A percentile compares a stretch with the other conserved stretches of the same genome.
phyloP scores from a whole-genome alignment of 2,113 vertebrate species.

The Platichthys stellatus region DNA sequence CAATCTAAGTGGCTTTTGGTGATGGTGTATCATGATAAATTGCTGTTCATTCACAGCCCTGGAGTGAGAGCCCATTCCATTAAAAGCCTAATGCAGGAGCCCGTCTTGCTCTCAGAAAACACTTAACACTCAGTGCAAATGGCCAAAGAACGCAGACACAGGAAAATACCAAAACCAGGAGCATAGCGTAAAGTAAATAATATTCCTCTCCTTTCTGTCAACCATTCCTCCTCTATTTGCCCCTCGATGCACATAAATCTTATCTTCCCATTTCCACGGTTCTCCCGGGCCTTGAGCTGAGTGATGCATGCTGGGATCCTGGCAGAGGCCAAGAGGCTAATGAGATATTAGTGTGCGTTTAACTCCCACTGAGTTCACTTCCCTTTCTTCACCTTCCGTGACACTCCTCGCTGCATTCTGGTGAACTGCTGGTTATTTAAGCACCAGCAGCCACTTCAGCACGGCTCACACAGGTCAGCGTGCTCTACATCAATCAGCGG shows the following conservation, averaged over 20 bases:
- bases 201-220: constrained; percentile 54
- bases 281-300: constrained; percentile 58
- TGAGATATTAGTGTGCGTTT: constrained; percentile 94
- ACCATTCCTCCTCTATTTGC: constrained; percentile 24
- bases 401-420: constrained; percentile 60
- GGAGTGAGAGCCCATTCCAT: constrained; percentile 60
- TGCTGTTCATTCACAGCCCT: constrained; percentile 59
- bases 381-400: constrained; percentile 58
- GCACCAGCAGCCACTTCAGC: constrained; percentile 66
- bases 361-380: constrained; percentile 74
- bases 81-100: constrained; percentile 66
- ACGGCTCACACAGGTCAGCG: constrained; percentile 49
- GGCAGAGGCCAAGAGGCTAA: constrained; percentile 85
- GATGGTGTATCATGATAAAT: constrained; percentile 66
- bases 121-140: constrained; percentile 65
- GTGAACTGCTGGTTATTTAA: constrained; percentile 82
- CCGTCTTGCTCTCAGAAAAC: constrained; percentile 56
- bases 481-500: constrained; percentile 69
- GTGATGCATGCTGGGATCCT: constrained; percentile 77
- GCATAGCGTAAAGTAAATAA: constrained; percentile 77
- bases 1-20: constrained; percentile 50
- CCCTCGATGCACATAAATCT: constrained; percentile 60
- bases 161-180: constrained; percentile 53
- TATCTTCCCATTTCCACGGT: constrained; percentile 53
- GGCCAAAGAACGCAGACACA: constrained; percentile 32